Evolutionary conservation across 2,797 vertebrate species (phyloP).

Genomic region (Enoplosus armatus): DNA sequence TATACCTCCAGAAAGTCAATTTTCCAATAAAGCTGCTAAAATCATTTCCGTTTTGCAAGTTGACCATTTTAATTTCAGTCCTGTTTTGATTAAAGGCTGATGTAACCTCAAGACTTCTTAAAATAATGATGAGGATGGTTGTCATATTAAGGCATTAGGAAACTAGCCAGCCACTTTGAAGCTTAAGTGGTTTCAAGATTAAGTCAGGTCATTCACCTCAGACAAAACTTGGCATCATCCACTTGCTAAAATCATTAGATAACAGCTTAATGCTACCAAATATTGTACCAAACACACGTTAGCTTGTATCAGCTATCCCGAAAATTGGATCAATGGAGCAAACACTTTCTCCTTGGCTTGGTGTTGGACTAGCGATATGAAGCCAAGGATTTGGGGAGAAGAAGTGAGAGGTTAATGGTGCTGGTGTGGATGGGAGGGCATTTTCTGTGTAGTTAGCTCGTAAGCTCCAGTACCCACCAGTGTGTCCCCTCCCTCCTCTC

Average conservation of each 20-base stretch:
- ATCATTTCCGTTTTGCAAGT: neutral
- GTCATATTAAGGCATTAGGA: slow-evolving; percentile 20
- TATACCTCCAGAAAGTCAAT: neutral
- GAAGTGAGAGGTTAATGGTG: slow-evolving; percentile 33
- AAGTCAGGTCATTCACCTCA: slow-evolving; percentile 1
- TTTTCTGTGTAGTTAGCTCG: slow-evolving; percentile 59
- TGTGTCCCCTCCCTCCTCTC: slow-evolving; percentile 54
- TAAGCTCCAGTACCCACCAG: slow-evolving; percentile 56
- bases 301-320: neutral
- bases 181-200: slow-evolving; percentile 9
- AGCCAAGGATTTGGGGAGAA: slow-evolving; percentile 27
- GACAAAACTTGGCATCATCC: slow-evolving; percentile 12
- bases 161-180: slow-evolving; percentile 12
- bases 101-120: neutral
- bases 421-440: slow-evolving; percentile 35
- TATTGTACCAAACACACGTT: slow-evolving; percentile 3
- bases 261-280: slow-evolving; percentile 23
- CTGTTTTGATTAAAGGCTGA: slow-evolving; percentile 2
- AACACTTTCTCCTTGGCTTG: slow-evolving; percentile 25
- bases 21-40: neutral
- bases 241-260: slow-evolving; percentile 10
- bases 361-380: slow-evolving; percentile 7
- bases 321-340: slow-evolving; percentile 30
- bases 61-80: neutral
- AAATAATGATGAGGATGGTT: slow-evolving; percentile 12